Percentiles rank a stretch among this genome's conserved stretches.
Evolutionary conservation across 2,797 vertebrate genomes (phyloP).

Genomic region (Pantherophis vulpinus): DNA sequence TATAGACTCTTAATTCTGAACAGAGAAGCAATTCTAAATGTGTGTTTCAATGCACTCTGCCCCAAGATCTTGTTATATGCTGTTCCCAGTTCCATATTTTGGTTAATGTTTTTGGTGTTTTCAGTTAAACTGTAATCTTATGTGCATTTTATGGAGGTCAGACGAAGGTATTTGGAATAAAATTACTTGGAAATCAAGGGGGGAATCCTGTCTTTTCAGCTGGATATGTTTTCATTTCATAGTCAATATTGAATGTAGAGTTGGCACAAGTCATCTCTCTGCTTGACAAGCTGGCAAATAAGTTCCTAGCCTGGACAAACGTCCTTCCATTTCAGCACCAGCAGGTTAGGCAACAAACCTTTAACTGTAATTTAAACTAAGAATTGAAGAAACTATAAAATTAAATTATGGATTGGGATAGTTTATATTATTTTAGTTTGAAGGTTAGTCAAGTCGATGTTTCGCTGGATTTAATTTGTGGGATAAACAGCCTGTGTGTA

Average conservation of each 20-base stretch:
- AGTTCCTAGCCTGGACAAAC: not conserved
- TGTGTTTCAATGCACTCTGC: not conserved
- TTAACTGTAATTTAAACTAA: not conserved
- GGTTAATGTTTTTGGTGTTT: not conserved
- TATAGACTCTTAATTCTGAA: not conserved
- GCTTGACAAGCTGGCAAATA: not conserved
- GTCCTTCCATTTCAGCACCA: not conserved
- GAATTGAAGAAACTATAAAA: not conserved
- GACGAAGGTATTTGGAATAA: not conserved
- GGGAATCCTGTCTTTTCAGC: not conserved
- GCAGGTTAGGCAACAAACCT: not conserved
- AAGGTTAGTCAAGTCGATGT: not conserved
- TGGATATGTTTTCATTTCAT: not conserved
- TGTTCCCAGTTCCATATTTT: not conserved
- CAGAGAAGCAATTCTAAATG: not conserved
- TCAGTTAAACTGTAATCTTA: not conserved
- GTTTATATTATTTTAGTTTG: not conserved
- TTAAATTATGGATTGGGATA: not conserved
- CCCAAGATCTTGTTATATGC: not conserved
- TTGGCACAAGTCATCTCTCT: not conserved
- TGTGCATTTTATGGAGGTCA: not conserved
- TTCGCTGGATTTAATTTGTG: not conserved
- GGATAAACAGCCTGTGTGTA: not conserved
- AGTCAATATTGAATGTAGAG: not conserved
- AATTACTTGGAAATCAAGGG: not conserved